phyloP scores from a whole-genome alignment of 2,113 vertebrate species.

The Trinectes maculatus region DNA sequence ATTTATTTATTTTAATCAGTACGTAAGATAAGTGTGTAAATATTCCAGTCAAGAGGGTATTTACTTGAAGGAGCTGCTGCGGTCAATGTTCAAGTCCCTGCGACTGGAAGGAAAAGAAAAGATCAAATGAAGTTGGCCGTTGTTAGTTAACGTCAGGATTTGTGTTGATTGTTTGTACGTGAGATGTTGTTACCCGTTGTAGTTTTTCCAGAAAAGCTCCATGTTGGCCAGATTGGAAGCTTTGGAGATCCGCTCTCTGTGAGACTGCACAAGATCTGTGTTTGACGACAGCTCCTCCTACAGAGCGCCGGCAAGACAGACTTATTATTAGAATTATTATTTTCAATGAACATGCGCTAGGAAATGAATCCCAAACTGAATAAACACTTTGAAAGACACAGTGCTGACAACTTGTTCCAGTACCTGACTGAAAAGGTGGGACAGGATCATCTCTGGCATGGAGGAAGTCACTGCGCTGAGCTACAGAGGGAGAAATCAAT shows the following conservation, averaged over 20 bases:
- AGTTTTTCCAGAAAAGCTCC: constrained; percentile 90
- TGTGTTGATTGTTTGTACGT: not conserved
- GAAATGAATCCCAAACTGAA: too few relatives aligned
- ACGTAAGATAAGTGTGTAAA: not conserved
- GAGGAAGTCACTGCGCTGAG: constrained; percentile 88
- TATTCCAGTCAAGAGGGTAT: not conserved
- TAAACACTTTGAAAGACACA: not conserved
- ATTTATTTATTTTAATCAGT: not conserved
- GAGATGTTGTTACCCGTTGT: constrained; percentile 81
- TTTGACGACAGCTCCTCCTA: constrained; percentile 86
- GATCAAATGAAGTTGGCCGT: not conserved
- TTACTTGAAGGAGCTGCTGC: constrained; percentile 84
- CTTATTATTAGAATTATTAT: not conserved
- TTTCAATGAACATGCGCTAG: too few relatives aligned
- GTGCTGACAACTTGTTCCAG: not conserved
- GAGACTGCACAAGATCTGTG: constrained; percentile 85
- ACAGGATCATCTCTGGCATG: constrained; percentile 87
- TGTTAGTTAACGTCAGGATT: not conserved
- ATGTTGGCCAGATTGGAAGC: constrained; percentile 86
- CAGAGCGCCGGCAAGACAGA: not conserved
- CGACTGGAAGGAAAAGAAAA: constrained; percentile 78
- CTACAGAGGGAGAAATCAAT: constrained; percentile 63
- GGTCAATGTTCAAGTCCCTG: constrained; percentile 87
- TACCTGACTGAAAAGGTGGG: constrained; percentile 92
- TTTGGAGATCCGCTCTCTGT: constrained; percentile 84